phyloP scores from a whole-genome alignment of 92 coral and sea anemone species.

The Umimayanthus kanabou region DNA sequence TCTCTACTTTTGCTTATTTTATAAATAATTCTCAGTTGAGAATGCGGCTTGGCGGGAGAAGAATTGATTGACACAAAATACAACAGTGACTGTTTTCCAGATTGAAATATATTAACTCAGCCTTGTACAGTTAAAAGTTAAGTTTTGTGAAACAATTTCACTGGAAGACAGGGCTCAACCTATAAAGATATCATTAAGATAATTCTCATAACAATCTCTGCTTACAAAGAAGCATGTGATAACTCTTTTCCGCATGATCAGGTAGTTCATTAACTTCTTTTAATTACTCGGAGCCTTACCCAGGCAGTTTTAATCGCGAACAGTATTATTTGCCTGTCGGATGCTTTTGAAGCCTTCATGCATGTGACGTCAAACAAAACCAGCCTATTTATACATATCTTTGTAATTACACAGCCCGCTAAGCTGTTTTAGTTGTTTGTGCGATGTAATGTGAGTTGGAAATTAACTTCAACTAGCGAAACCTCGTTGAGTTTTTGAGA shows the following conservation, averaged over 20 bases:
- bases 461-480: slow-evolving; percentile 16
- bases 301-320: slow-evolving; percentile 44
- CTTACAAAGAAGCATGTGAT: slow-evolving; percentile 2
- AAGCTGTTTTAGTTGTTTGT: slow-evolving; percentile 35
- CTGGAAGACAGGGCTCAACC: neutral
- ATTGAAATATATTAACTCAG: neutral
- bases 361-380: slow-evolving; percentile 46
- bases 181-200: slow-evolving; percentile 23
- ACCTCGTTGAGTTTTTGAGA: neutral
- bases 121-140: neutral
- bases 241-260: slow-evolving; percentile 38
- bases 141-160: neutral
- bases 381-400: slow-evolving; percentile 41
- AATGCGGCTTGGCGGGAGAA: neutral
- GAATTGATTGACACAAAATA: neutral
- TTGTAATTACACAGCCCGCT: slow-evolving; percentile 39
- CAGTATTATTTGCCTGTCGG: slow-evolving; percentile 39
- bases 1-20: neutral
- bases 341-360: slow-evolving; percentile 43
- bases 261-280: slow-evolving; percentile 38
- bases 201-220: slow-evolving; percentile 24
- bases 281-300: slow-evolving; percentile 29
- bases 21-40: neutral
- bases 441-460: slow-evolving; percentile 20
- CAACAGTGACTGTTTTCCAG: neutral